A percentile compares a stretch with the other conserved stretches of the same genome.
Conservation (phyloP, 2,888 invertebrate genomes). For the Polyploca ridens region DNA sequence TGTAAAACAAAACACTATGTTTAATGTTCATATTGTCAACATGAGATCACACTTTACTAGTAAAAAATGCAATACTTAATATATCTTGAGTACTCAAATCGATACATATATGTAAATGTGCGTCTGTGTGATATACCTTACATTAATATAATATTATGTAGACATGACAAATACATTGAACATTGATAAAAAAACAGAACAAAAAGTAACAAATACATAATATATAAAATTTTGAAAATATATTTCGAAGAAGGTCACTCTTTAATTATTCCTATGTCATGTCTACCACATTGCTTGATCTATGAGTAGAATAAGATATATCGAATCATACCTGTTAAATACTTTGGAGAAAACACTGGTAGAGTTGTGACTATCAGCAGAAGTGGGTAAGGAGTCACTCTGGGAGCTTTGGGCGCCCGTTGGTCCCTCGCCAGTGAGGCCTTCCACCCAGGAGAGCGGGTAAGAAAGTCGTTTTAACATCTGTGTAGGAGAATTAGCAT, state of each 20-base stretch:
- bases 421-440: constrained; percentile 90
- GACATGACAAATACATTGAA: neutral
- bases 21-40: neutral
- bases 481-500: constrained; percentile 76
- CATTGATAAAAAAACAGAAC: no score
- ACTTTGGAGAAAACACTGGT: constrained; percentile 95
- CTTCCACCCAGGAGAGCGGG: constrained; percentile 96
- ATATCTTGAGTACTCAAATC: neutral
- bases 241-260: no score
- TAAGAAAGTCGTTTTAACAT: constrained; percentile 96
- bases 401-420: constrained; percentile 74
- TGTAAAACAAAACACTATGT: no score
- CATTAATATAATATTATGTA: neutral
- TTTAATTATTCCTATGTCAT: neutral
- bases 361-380: constrained; percentile 86
- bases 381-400: constrained; percentile 83
- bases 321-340: constrained; percentile 89
- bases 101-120: neutral
- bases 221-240: no score
- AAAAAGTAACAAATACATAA: no score
- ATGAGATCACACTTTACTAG: neutral
- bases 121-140: neutral
- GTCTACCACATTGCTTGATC: constrained; percentile 3
- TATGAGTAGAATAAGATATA: neutral
- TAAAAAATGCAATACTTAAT: neutral